Evolutionary conservation across 1,140 invertebrate genomes (phyloP), one percentile per base, ranked within the genome.

Genomic region (Brevipalpus yothersi): DNA sequence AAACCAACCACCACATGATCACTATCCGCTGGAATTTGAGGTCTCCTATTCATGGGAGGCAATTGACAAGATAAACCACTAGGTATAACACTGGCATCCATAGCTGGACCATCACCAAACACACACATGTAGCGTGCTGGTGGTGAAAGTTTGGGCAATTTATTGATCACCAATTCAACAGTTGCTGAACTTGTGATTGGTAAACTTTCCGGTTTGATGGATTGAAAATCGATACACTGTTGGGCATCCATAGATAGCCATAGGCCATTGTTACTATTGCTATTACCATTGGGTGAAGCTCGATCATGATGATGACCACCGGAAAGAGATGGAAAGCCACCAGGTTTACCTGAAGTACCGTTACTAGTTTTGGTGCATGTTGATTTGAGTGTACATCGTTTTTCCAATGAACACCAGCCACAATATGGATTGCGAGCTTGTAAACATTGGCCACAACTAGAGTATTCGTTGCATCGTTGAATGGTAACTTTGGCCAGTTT

Each of bases 331-430:
- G 43, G n/a, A 8, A 17, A 45, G 43, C 31, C 31, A 31, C 31
- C 31, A 31, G 31, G 31, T 5, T 31, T 31, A 5, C 31, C 31
- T 5, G 31, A 31, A 31, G 31, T 31, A 31, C 31, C 31, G 31
- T 31, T 31, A 5, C 31, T 31, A 31, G 31, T 31, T 31, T 31
- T 31, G 31, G 31, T 31, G 31, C 31, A 31, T 31, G 31, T 31
- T 2, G 31, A 31, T 43, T 49, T 15, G 31, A 31, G 31, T 31
- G 31, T 31, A n/a, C 13, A 84, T 82, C 80, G 78, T 73, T 91
- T 93, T 70, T 96, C 89, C 60, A 95, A 71, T 0, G 91, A 92
- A 73, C 92, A 96, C 91, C 92, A 97, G 12, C 91, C 91, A 73
- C 93, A 98, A 68, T 94, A 93, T 2, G 93, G 92, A 76, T 98